Evolutionary conservation across 64 coral and sea anemone species (phyloP).

Genomic region (Astreopora myriophthalma): DNA sequence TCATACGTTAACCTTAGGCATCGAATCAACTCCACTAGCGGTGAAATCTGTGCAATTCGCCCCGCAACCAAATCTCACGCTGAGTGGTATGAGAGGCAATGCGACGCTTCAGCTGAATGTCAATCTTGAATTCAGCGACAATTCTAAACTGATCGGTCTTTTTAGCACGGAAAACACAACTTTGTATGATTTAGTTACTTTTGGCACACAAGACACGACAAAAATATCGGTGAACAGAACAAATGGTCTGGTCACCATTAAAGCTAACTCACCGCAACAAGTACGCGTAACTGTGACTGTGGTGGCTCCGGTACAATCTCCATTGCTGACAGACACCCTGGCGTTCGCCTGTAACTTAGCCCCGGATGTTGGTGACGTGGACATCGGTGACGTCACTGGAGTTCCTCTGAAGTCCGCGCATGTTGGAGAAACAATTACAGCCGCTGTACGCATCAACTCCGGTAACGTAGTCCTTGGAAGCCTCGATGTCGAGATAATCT

Average conservation of each 20-base stretch:
- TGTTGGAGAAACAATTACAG: constrained; percentile 2
- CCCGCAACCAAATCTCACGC: not conserved
- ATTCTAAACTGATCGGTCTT: not conserved
- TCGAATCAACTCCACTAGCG: constrained; percentile 18
- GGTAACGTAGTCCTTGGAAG: constrained; percentile 36
- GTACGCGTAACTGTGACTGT: constrained; percentile 38
- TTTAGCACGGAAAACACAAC: constrained; percentile 27
- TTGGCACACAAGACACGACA: constrained; percentile 22
- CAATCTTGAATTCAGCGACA: constrained; percentile 30
- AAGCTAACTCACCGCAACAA: constrained; percentile 10
- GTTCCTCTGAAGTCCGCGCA: constrained; percentile 5
- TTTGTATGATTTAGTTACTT: constrained; percentile 17
- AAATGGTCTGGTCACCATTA: constrained; percentile 31
- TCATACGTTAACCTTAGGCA: not conserved
- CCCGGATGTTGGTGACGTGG: constrained; percentile 64
- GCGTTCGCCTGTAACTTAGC: constrained; percentile 49
- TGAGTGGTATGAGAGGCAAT: constrained; percentile 9
- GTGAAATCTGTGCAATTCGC: constrained; percentile 18
- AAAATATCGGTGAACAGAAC: constrained; percentile 43
- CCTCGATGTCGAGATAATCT: constrained; percentile 28
- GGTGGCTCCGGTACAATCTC: not conserved
- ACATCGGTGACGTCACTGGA: constrained; percentile 49
- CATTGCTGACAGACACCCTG: not conserved
- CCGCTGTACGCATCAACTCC: constrained; percentile 54
- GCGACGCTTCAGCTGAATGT: constrained; percentile 28